Base-by-base conservation (phyloP, 2,797 vertebrate species). In the Malurus leucopterus region DNA sequence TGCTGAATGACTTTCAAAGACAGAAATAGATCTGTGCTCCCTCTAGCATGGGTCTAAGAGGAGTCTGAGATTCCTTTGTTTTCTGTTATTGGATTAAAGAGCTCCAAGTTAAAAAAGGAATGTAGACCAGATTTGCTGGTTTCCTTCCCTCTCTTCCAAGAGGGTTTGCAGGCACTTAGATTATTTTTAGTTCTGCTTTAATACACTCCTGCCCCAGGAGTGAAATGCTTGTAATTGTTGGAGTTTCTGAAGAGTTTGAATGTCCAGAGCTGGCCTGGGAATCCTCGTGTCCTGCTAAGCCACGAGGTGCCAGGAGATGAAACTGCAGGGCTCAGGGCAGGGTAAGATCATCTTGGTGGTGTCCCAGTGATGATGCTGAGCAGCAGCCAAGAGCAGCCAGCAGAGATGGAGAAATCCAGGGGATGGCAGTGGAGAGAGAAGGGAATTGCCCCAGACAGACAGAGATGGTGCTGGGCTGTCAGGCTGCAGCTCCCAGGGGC, bases 121-220 rank as follows among this genome's bases (percentile, higher is more conserved):
- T 2, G 11, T 59, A 57, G 30, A 65, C 14, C 13, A 1, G 11
- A 21, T 78, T 63, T 72, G 23, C 24, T 78, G 41, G 34, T 61
- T 77, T 74, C 51, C 34, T 67, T 58, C 47, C 15, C 8, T 87
- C 43, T 54, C 51, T 80, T 85, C 40, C 55, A 84, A 68, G 49
- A 74, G 47, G 21, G 3, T 59, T 49, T 78, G 36, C 36, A 69
- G 61, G 18, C 46, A 81, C 38, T 84, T 24, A 27, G 16, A 46
- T 69, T 74, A 75, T 88, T 93, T 92, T 84, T 93, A 88, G 70
- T 61, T 84, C 62, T 68, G 26, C 70, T 86, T 71, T 59, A 79
- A 86, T 82, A 57, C 58, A 85, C 47, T 77, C 40, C 63, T 59
- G 23, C 54, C 29, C 30, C 55, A 87, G 51, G 81, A 86, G 44